These are phyloP conservation scores for Drosophila setifemur DNA, from an alignment of 1,140 invertebrate species.

Conservation along the genomic window DNA sequence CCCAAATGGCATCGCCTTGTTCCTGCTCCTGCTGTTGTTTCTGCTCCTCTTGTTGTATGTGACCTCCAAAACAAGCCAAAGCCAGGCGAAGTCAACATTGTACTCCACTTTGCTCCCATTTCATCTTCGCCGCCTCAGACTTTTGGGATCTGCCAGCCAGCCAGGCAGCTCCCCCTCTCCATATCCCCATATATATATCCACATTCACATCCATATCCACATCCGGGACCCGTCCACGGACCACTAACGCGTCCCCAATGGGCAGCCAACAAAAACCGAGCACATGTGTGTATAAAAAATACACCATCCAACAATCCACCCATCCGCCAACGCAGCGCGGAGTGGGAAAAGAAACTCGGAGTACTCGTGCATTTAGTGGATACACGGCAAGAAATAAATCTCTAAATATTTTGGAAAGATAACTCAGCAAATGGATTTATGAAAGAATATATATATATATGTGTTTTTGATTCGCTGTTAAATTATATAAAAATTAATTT, in stretches of 20 bases:
- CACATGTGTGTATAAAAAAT: conserved; percentile 68
- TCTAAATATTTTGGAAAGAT: no score
- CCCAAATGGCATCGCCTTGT: conserved; percentile 53
- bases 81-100: conserved; percentile 69
- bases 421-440: no score
- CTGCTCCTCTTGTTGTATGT: conserved; percentile 10
- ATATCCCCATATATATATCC: background rate
- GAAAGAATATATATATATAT: no score
- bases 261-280: conserved; percentile 73
- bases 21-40: background rate
- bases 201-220: conserved; percentile 25
- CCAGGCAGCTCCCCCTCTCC: conserved; percentile 30
- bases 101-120: conserved; percentile 43
- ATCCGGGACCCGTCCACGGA: conserved; percentile 58
- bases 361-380: conserved; percentile 75
- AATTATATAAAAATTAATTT: no score
- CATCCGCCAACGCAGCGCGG: conserved; percentile 26
- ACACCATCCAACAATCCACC: conserved; percentile 1
- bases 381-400: conserved; percentile 11
- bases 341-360: conserved; percentile 37
- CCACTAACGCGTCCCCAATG: conserved; percentile 79
- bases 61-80: conserved; percentile 75
- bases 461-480: no score
- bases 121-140: background rate
- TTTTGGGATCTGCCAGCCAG: background rate